Percentiles rank a stretch among this genome's conserved stretches.
Conservation (phyloP, 2,113 vertebrate genomes). For the Heterochromis multidens region DNA sequence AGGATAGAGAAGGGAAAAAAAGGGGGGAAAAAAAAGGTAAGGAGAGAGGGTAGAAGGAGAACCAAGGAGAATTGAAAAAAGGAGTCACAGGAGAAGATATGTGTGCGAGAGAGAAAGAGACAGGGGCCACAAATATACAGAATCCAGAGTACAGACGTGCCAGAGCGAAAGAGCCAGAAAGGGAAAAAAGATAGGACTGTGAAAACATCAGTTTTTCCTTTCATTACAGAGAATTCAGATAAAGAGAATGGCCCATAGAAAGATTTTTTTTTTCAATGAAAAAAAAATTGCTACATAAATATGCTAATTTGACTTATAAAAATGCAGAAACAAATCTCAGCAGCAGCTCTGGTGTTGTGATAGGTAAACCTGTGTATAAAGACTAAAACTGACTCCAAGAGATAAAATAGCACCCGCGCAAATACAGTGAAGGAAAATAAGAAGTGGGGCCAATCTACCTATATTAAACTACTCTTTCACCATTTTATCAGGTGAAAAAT, state of each 20-base stretch:
- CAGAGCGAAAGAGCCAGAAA: constrained; percentile 47
- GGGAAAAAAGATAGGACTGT: constrained; percentile 51
- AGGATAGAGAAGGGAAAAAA: constrained; percentile 44
- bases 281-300: constrained; percentile 38
- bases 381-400: neutral
- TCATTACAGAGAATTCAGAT: constrained; percentile 49
- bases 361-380: neutral
- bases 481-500: neutral
- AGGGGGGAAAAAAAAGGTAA: constrained; percentile 44
- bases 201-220: constrained; percentile 59
- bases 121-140: constrained; percentile 54
- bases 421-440: neutral
- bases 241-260: constrained; percentile 47
- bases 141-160: constrained; percentile 52
- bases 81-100: constrained; percentile 70
- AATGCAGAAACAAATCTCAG: constrained; percentile 37
- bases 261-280: constrained; percentile 19
- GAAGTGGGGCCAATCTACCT: neutral
- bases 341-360: constrained; percentile 3
- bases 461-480: neutral
- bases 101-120: constrained; percentile 45
- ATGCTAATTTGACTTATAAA: constrained; percentile 39
- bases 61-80: constrained; percentile 74
- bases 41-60: constrained; percentile 67
- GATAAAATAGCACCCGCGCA: neutral